phyloP scores from a whole-genome alignment of 2,797 vertebrate species.

The Cyprinodon diabolis region DNA sequence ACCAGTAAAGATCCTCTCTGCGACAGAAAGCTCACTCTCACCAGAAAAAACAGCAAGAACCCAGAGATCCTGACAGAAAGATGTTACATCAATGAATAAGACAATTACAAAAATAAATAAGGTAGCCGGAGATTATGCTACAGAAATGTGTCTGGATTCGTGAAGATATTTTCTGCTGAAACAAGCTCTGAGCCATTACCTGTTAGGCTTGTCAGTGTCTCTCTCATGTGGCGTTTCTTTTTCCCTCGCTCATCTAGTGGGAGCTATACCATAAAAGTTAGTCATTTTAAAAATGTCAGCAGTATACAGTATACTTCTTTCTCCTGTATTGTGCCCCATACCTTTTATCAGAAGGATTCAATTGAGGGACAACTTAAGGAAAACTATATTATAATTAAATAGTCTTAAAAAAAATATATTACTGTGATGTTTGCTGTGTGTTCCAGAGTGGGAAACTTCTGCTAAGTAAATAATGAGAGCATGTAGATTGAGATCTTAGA shows the following conservation, averaged over 20 bases:
- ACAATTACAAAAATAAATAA: constrained; percentile 36
- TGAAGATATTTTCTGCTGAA: constrained; percentile 43
- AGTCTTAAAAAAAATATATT: constrained; percentile 48
- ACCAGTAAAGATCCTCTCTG: too few relatives aligned
- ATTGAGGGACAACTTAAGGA: constrained; percentile 5
- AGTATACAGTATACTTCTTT: constrained; percentile 20
- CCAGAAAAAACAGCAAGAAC: constrained; percentile 28
- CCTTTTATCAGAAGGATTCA: constrained; percentile 18
- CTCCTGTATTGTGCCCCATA: constrained; percentile 27
- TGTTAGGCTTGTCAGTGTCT: constrained; percentile 63
- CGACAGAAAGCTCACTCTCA: too few relatives aligned
- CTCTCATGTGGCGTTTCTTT: constrained; percentile 60
- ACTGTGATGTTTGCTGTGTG: constrained; percentile 51
- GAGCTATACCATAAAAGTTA: constrained; percentile 43
- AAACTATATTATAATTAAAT: constrained; percentile 47
- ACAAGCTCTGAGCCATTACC: constrained; percentile 61
- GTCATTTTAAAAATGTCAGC: constrained; percentile 38
- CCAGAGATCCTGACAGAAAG: constrained; percentile 18
- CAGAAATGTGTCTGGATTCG: constrained; percentile 48
- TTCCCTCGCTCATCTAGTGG: constrained; percentile 44
- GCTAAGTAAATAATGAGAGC: constrained; percentile 47
- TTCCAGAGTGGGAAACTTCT: constrained; percentile 39
- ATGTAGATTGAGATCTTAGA: constrained; percentile 35
- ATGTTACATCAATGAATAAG: constrained; percentile 35
- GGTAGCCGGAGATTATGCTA: constrained; percentile 31